phyloP scores from a whole-genome alignment of 2,888 invertebrate genomes.

The Dichetophora obliterata region DNA sequence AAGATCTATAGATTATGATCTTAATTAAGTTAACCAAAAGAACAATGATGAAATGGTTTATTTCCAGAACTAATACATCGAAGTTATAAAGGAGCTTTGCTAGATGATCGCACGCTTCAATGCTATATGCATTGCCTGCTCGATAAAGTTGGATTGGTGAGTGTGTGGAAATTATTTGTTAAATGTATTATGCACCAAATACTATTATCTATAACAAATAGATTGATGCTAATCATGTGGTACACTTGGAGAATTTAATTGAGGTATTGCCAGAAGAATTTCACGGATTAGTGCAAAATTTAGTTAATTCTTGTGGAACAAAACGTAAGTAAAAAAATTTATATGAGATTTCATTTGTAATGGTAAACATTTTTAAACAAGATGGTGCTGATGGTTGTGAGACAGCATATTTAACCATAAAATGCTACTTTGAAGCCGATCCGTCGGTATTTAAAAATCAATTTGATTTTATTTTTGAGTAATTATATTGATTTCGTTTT shows the following conservation, averaged over 20 bases:
- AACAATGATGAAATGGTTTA: neutral
- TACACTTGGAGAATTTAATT: conserved; percentile 61
- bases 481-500: neutral
- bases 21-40: no score
- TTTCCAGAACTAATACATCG: conserved; percentile 50
- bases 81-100: conserved; percentile 52
- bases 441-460: conserved; percentile 48
- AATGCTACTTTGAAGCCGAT: conserved; percentile 63
- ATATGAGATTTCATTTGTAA: neutral
- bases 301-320: conserved; percentile 59
- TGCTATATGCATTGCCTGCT: conserved; percentile 67
- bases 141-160: conserved; percentile 63
- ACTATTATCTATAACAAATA: conserved; percentile 42
- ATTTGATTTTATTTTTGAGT: conserved; percentile 47
- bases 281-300: conserved; percentile 51
- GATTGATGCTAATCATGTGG: conserved; percentile 59
- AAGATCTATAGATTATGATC: no score
- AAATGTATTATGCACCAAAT: no score
- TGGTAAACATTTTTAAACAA: conserved; percentile 42
- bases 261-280: conserved; percentile 62
- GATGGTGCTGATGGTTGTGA: conserved; percentile 66
- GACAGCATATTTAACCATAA: conserved; percentile 59
- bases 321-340: conserved; percentile 54
- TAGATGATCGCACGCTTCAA: conserved; percentile 57
- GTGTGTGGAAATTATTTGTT: conserved; percentile 22